Percentiles rank a stretch among this genome's conserved stretches.
Evolutionary conservation across 2,113 vertebrate genomes (phyloP).

Genomic region (Eublepharis macularius): DNA sequence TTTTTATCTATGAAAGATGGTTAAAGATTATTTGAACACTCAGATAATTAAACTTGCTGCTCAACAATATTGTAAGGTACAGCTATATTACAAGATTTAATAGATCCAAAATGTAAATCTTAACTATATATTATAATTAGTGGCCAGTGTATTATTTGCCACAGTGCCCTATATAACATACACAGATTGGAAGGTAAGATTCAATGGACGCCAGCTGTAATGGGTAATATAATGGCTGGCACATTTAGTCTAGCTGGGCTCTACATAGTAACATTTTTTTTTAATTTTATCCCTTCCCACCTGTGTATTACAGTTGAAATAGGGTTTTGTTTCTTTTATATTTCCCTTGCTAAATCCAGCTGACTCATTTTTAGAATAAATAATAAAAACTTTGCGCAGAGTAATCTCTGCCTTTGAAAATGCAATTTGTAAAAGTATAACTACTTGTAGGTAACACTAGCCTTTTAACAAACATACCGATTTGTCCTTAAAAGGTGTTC

Average conservation of each 20-base stretch:
- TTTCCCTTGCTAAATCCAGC: background rate
- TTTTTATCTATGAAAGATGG: slow-evolving; percentile 47
- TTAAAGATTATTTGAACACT: slow-evolving; percentile 38
- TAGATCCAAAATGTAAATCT: slow-evolving; percentile 30
- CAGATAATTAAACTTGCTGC: slow-evolving; percentile 41
- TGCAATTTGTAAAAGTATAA: background rate
- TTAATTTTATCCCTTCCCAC: background rate
- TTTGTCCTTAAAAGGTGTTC: slow-evolving; percentile 6
- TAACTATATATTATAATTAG: slow-evolving; percentile 37
- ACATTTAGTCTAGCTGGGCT: background rate
- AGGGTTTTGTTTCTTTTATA: background rate
- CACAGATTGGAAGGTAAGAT: background rate
- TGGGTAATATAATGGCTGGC: background rate
- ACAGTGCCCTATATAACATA: background rate
- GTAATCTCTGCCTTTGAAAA: background rate
- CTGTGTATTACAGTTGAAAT: background rate
- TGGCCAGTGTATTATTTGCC: slow-evolving; percentile 14
- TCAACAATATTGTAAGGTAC: slow-evolving; percentile 24
- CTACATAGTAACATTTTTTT: background rate
- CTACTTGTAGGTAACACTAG: background rate
- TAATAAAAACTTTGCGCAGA: background rate
- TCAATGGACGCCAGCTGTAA: background rate
- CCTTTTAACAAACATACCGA: background rate
- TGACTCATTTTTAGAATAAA: background rate
- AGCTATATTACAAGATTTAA: background rate